Conservation (phyloP, 2,113 vertebrate genomes). For the Eclectus roratus region DNA sequence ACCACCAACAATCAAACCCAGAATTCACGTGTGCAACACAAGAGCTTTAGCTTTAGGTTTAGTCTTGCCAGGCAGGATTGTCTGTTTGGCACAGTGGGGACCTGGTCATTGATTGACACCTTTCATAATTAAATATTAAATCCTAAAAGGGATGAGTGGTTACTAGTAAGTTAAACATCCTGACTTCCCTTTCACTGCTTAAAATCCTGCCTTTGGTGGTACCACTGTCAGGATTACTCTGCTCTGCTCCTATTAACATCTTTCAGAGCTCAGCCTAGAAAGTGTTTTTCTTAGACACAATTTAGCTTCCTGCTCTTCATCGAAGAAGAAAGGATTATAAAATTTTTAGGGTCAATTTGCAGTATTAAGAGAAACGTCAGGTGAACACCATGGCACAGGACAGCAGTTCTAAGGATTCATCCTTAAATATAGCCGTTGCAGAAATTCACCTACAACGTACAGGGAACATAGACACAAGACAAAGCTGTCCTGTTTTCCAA, state of each 20-base stretch:
- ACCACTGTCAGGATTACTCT: neutral
- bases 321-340: neutral
- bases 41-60: neutral
- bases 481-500: neutral
- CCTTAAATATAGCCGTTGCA: neutral
- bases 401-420: neutral
- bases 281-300: neutral
- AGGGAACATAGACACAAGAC: neutral
- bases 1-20: neutral
- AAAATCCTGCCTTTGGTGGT: neutral
- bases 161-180: neutral
- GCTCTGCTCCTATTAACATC: neutral
- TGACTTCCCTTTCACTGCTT: neutral
- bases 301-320: neutral
- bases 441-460: neutral
- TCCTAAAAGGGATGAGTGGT: neutral
- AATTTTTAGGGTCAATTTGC: neutral
- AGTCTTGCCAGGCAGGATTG: neutral
- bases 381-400: neutral
- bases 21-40: neutral
- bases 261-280: neutral
- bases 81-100: neutral
- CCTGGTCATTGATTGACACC: rapidly evolving
- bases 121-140: neutral
- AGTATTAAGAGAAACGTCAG: neutral